Conservation (phyloP, 1,140 invertebrate genomes). For the Drosophila malerkotliana region DNA sequence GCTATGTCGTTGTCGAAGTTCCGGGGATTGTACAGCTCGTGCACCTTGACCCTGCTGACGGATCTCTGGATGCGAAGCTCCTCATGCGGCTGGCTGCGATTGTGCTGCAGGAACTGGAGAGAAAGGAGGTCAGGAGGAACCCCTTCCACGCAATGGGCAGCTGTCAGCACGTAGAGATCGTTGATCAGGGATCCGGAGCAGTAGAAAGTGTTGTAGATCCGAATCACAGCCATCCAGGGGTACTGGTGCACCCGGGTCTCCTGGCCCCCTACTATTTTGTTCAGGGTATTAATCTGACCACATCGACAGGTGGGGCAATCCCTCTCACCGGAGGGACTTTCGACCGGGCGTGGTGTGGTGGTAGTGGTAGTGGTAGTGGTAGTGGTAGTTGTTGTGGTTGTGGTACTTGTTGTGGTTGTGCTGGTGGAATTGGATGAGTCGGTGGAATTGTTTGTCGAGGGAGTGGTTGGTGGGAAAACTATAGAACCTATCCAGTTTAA, state of each 20-base stretch:
- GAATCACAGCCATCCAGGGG: conserved; percentile 90
- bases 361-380: conserved; percentile 10
- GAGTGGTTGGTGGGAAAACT: conserved; percentile 20
- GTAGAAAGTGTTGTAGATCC: conserved; percentile 88
- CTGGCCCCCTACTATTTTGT: conserved; percentile 90
- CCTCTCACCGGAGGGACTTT: conserved; percentile 24
- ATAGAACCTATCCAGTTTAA: conserved; percentile 54
- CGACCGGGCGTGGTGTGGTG: conserved; percentile 15
- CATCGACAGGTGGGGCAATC: conserved; percentile 86
- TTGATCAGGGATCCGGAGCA: conserved; percentile 90
- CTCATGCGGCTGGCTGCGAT: conserved; percentile 60
- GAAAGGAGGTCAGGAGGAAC: conserved; percentile 87
- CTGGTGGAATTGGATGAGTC: conserved; percentile 4
- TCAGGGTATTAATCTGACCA: conserved; percentile 87
- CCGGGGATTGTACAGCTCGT: conserved; percentile 88
- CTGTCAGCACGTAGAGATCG: conserved; percentile 78
- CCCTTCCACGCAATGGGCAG: conserved; percentile 80
- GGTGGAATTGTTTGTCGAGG: conserved; percentile 3
- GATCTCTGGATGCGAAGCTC: conserved; percentile 41
- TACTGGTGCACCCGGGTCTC: conserved; percentile 89
- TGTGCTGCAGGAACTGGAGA: conserved; percentile 89
- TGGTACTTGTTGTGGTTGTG: neutral
- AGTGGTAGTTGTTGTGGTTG: conserved; percentile 2
- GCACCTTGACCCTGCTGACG: conserved; percentile 83
- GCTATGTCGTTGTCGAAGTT: conserved; percentile 93